Evolutionary conservation across 2,797 vertebrate species (phyloP).

Genomic region (Chaetophractus vellerosus): DNA sequence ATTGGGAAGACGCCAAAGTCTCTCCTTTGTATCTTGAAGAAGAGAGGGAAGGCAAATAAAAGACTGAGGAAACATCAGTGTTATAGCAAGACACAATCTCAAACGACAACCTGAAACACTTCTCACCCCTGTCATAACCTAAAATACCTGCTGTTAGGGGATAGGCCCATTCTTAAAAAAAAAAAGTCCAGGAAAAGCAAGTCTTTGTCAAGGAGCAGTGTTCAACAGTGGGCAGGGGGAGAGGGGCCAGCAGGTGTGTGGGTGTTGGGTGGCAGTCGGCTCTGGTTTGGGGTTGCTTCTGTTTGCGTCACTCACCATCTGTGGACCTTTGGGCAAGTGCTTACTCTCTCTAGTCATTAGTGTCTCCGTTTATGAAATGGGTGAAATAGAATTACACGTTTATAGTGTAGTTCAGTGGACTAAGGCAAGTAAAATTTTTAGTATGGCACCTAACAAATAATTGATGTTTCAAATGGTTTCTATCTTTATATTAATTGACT

Average conservation of each 20-base stretch:
- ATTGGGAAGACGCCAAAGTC: background rate
- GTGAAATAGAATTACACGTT: background rate
- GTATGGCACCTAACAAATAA: background rate
- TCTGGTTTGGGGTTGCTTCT: accelerated
- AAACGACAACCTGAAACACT: background rate
- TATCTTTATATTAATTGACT: background rate
- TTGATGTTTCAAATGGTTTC: background rate
- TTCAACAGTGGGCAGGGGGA: background rate
- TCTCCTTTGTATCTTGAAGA: background rate
- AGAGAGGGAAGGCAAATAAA: background rate
- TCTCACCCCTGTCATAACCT: background rate
- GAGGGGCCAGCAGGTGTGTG: accelerated
- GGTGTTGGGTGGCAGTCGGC: background rate
- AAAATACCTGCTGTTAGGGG: background rate
- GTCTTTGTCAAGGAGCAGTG: background rate
- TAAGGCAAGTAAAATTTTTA: background rate
- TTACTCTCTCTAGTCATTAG: background rate
- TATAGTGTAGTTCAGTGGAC: background rate
- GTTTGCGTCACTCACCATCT: too few species aligned
- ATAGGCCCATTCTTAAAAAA: background rate
- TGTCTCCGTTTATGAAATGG: background rate
- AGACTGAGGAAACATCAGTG: background rate
- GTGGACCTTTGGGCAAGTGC: accelerated
- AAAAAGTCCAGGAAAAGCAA: background rate
- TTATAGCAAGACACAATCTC: background rate